phyloP scores from a whole-genome alignment of 2,797 vertebrate species.

The Chrosomus eos region DNA sequence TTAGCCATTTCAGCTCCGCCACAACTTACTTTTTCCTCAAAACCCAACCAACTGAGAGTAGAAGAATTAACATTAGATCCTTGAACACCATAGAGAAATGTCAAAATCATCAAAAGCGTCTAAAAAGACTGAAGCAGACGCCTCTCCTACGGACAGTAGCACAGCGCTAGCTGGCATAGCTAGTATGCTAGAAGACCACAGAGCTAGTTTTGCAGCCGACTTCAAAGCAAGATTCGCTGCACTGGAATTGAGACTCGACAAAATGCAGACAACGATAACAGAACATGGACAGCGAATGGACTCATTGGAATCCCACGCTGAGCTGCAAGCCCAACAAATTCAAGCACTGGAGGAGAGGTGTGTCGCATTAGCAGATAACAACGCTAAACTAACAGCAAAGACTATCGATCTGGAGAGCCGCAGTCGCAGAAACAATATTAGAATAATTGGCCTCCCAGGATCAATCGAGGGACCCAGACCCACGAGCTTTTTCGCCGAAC shows the following conservation, averaged over 20 bases:
- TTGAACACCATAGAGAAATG: neutral
- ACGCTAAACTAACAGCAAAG: constrained; percentile 7
- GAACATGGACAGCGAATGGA: constrained; percentile 11
- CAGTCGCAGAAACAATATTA: constrained; percentile 26
- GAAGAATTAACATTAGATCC: neutral
- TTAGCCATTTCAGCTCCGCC: too few species aligned
- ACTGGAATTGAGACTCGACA: neutral
- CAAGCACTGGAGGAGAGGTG: neutral
- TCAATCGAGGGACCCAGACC: constrained; percentile 26
- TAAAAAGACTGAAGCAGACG: constrained; percentile 3
- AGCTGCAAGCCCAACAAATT: neutral
- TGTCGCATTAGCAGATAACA: neutral
- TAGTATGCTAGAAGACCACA: constrained; percentile 5
- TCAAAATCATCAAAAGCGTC: constrained; percentile 10
- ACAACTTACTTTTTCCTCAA: neutral
- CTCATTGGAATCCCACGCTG: neutral
- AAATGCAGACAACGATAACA: neutral
- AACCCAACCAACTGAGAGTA: neutral
- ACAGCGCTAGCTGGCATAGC: neutral
- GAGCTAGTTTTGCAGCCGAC: neutral
- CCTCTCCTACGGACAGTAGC: neutral
- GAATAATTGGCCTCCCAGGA: constrained; percentile 24
- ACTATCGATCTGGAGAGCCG: constrained; percentile 6
- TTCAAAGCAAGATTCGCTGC: neutral
- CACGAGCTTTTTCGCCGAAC: neutral